Percentiles rank a stretch among this genome's conserved stretches.
phyloP scores from a whole-genome alignment of 1,140 invertebrate genomes.

The Phenacoccus solenopsis region DNA sequence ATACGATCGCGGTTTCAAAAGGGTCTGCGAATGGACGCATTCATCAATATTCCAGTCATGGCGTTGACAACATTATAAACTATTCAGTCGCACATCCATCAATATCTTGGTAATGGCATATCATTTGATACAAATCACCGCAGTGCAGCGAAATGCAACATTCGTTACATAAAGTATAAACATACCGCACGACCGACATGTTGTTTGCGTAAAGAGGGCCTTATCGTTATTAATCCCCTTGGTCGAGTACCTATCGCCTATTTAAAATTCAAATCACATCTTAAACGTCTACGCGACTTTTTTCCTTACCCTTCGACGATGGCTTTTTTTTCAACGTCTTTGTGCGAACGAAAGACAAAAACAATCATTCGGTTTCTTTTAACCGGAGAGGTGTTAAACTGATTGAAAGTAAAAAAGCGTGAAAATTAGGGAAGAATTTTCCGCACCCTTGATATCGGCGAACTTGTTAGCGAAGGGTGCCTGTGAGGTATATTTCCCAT shows the following conservation, averaged over 20 bases:
- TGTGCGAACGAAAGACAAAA: constrained; percentile 5
- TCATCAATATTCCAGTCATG: no score
- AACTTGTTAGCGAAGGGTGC: constrained; percentile 7
- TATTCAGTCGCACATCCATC: no score
- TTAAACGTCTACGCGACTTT: not conserved
- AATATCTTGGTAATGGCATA: no score
- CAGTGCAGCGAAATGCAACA: no score
- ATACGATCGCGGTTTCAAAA: no score
- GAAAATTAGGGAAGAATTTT: constrained; percentile 17
- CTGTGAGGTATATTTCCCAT: constrained; percentile 16
- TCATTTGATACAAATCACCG: no score
- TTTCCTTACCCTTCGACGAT: not conserved
- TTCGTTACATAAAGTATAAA: no score
- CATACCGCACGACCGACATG: no score
- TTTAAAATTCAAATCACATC: constrained; percentile 17
- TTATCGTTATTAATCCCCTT: not conserved
- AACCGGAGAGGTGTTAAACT: constrained; percentile 6
- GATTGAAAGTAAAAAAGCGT: constrained; percentile 16
- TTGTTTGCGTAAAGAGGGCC: not conserved
- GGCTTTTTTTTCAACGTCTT: not conserved
- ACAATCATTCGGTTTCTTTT: constrained; percentile 16
- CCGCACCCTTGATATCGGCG: constrained; percentile 10
- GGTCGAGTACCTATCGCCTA: not conserved
- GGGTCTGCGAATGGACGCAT: no score
- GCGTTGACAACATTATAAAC: no score